Percentiles rank a stretch among this genome's conserved stretches.
Conservation (phyloP, 2,113 vertebrate species). For the Bos javanicus region DNA sequence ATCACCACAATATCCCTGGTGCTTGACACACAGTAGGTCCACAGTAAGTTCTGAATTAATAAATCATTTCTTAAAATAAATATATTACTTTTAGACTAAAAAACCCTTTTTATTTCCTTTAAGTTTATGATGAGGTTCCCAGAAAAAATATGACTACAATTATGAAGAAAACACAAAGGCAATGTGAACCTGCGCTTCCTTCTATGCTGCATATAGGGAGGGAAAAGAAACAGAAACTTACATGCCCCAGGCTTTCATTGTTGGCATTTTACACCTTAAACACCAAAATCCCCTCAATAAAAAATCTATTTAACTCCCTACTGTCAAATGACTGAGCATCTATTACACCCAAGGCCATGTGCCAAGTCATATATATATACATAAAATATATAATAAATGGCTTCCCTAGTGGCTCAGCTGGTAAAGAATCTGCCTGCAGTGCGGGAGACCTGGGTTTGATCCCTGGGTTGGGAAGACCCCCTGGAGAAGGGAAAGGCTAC, state of each 20-base stretch:
- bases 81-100: neutral
- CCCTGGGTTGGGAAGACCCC: neutral
- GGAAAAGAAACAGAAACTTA: neutral
- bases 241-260: neutral
- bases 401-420: neutral
- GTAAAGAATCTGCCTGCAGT: neutral
- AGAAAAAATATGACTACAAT: neutral
- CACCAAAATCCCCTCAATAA: neutral
- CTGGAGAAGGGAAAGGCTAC: neutral
- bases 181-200: neutral
- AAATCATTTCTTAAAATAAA: neutral
- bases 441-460: neutral
- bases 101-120: neutral
- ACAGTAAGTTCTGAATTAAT: neutral
- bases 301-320: neutral
- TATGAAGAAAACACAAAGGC: neutral
- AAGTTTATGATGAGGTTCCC: neutral
- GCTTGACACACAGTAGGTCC: neutral
- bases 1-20: neutral
- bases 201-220: neutral
- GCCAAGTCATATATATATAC: neutral
- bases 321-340: neutral
- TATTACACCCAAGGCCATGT: neutral
- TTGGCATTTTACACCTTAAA: neutral
- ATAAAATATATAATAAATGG: conserved; percentile 23